These are phyloP conservation scores for Lobophora halterata DNA, from an alignment of 2,888 invertebrate genomes.

Conservation along the genomic window DNA sequence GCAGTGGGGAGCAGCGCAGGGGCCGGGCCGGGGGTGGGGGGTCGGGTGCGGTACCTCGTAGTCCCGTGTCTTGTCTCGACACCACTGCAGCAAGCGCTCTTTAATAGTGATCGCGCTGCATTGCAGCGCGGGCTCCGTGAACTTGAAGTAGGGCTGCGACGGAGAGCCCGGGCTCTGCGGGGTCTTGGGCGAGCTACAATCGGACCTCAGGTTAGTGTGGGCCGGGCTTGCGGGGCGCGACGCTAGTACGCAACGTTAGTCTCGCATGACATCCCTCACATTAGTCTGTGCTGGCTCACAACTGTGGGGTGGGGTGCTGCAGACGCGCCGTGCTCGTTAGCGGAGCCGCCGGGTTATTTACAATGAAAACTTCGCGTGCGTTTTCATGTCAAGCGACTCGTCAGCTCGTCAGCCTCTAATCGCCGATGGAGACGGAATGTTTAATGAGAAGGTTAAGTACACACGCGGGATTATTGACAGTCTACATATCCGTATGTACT, in stretches of 20 bases:
- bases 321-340: slow-evolving; percentile 47
- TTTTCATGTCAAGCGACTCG: slow-evolving; percentile 35
- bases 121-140: slow-evolving; percentile 94
- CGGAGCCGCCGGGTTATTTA: slow-evolving; percentile 50
- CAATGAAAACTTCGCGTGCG: slow-evolving; percentile 39
- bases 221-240: slow-evolving; percentile 21
- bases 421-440: slow-evolving; percentile 26
- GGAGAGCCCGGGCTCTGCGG: slow-evolving; percentile 83
- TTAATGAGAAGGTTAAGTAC: slow-evolving; percentile 30
- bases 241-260: slow-evolving; percentile 34
- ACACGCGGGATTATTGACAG: slow-evolving; percentile 29
- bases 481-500: slow-evolving; percentile 29
- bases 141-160: slow-evolving; percentile 91
- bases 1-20: slow-evolving; percentile 39
- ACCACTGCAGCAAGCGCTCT: slow-evolving; percentile 98
- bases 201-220: slow-evolving; percentile 68
- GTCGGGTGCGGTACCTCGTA: slow-evolving; percentile 91
- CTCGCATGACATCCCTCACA: slow-evolving; percentile 31
- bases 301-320: slow-evolving; percentile 47
- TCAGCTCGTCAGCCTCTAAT: slow-evolving; percentile 29
- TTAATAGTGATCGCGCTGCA: slow-evolving; percentile 97
- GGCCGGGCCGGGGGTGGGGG: slow-evolving; percentile 31
- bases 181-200: slow-evolving; percentile 87
- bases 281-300: slow-evolving; percentile 48
- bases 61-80: slow-evolving; percentile 97